Base-by-base conservation (phyloP, 1,140 invertebrate species). In the Drosophila bocki region DNA sequence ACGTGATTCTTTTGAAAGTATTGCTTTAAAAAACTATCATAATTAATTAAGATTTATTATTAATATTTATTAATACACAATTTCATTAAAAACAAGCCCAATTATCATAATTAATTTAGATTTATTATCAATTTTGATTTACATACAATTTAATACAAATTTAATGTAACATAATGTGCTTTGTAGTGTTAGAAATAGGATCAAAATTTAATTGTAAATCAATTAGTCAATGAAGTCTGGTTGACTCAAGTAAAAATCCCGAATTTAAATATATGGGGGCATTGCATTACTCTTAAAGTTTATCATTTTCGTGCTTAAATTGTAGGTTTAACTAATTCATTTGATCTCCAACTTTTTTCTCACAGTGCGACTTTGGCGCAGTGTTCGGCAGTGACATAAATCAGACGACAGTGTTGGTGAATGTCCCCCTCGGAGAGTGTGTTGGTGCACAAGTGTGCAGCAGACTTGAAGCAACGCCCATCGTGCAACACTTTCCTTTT, bases 401-500 rank as follows among this genome's bases (percentile, higher is more conserved):
- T 85, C 82, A 86, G 60, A 60, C 53, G 63, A 63, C 62, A 77
- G 78, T 70, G 69, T 68, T 84, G 78, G 59, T 29, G 42, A 79
- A 79, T 65, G 47, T 37, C 13, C 42, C 63, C 67, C 29, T 37
- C 45, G 32, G 26, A 48, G 48, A 57, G 32, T 59, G 35, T 50
- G 37, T 48, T 54, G 56, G 50, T 59, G 50, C 65, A 57, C 67
- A 72, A 67, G 60, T 78, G 61, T 83, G 68, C 56, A 51, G 44
- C 64, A 59, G 69, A 76, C 78, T 81, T 78, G 85, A 63, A 90
- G 81, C 85, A 85, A 90, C 85, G 85, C 85, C 85, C 85, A 90
- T 88, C 79, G 78, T 85, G 81, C 84, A 84, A 90, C 84, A 90
- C 85, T 90, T 90, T 85, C 85, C 54, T 74, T 91, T 88, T 87